These are phyloP conservation scores for Sminthurinus signatus DNA, from an alignment of 1,140 invertebrate species.

Conservation along the genomic window DNA sequence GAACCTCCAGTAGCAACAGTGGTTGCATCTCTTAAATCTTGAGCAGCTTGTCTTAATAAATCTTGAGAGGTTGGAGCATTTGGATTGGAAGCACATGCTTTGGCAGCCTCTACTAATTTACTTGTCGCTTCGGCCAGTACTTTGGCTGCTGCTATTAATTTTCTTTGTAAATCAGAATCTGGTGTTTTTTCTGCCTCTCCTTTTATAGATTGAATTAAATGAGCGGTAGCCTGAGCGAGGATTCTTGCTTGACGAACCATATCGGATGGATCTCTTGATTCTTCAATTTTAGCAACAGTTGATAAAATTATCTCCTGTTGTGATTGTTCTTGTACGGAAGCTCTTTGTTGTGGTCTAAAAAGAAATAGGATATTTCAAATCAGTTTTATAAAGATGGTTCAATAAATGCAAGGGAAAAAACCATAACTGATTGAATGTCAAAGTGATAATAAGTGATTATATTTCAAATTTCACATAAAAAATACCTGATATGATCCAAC, in stretches of 20 bases:
- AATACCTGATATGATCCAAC: slow-evolving; percentile 79
- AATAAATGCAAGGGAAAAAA: too few species aligned
- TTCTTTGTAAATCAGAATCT: slow-evolving; percentile 80
- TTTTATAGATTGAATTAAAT: slow-evolving; percentile 88
- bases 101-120: slow-evolving; percentile 76
- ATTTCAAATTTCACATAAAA: too few species aligned
- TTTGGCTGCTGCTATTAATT: slow-evolving; percentile 85
- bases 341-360: slow-evolving; percentile 44
- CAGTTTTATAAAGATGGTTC: too few species aligned
- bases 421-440: too few species aligned
- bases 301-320: too few species aligned
- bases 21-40: slow-evolving; percentile 83
- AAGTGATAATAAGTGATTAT: too few species aligned
- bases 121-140: slow-evolving; percentile 91
- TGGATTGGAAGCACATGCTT: slow-evolving; percentile 79
- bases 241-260: slow-evolving; percentile 91
- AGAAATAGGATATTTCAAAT: too few species aligned
- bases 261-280: slow-evolving; percentile 74
- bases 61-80: slow-evolving; percentile 77
- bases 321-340: slow-evolving; percentile 47
- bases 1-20: slow-evolving; percentile 70
- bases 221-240: slow-evolving; percentile 75
- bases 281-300: too few species aligned
- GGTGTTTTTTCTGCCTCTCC: slow-evolving; percentile 82
- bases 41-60: slow-evolving; percentile 75